Conservation (phyloP, 64 coral and sea anemone genomes). For the Porites australiensis region DNA sequence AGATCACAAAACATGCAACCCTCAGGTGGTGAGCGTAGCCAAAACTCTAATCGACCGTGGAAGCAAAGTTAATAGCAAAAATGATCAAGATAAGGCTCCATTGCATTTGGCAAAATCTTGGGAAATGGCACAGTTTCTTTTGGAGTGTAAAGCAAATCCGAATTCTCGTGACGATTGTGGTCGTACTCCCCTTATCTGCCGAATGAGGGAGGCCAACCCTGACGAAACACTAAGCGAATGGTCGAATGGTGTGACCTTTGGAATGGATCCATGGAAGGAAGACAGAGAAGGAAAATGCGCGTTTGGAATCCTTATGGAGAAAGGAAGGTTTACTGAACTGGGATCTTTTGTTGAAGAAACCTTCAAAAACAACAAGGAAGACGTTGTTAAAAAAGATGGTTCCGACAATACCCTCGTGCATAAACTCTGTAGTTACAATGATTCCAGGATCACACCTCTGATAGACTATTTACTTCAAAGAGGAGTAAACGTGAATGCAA, state of each 20-base stretch:
- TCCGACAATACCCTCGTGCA: neutral
- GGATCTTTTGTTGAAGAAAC: neutral
- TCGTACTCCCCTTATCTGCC: neutral
- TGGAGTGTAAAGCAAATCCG: neutral
- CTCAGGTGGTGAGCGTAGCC: neutral
- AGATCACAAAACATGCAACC: neutral
- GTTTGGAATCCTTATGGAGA: neutral
- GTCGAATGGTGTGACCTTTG: neutral
- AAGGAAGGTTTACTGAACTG: neutral
- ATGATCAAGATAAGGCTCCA: neutral
- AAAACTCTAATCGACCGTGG: neutral
- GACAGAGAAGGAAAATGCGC: neutral
- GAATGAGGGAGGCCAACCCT: neutral
- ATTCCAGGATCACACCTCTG: neutral
- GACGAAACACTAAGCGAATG: neutral
- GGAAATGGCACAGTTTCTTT: neutral
- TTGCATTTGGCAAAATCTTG: slow-evolving; percentile 1
- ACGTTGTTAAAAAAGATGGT: neutral
- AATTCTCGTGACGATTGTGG: neutral
- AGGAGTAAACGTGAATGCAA: slow-evolving; percentile 36
- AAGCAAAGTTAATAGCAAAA: neutral
- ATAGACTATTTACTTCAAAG: slow-evolving; percentile 17
- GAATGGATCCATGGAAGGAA: slow-evolving; percentile 7
- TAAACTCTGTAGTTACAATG: neutral
- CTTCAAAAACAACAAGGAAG: neutral